phyloP scores from a whole-genome alignment of 2,113 vertebrate genomes.

The Cathartes aura region DNA sequence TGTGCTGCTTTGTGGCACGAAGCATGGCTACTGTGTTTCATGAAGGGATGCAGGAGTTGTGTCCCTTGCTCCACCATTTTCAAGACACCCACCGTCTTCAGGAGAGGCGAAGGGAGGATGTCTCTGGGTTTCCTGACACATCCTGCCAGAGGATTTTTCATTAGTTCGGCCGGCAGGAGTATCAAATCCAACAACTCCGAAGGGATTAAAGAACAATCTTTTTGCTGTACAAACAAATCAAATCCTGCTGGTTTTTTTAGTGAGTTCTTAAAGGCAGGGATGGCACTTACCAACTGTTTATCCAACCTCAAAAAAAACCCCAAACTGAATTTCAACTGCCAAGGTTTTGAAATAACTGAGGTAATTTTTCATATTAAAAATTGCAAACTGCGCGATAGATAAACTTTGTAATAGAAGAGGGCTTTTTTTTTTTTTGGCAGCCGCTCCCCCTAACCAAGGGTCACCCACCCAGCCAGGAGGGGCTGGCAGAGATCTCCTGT shows the following conservation, averaged over 20 bases:
- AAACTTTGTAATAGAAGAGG: neutral
- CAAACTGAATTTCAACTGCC: neutral
- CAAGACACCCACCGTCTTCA: neutral
- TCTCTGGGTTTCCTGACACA: neutral
- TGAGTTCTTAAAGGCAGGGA: conserved; percentile 13
- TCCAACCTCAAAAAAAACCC: neutral
- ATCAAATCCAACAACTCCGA: conserved; percentile 28
- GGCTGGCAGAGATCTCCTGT: neutral
- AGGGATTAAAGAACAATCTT: conserved; percentile 51
- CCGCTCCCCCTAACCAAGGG: neutral
- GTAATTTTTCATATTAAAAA: neutral
- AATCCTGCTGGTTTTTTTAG: conserved; percentile 5
- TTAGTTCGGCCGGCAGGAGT: conserved; percentile 27
- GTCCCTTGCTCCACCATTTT: neutral
- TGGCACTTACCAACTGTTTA: conserved; percentile 26
- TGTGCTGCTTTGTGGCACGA: neutral
- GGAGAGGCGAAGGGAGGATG: neutral
- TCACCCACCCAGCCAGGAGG: neutral
- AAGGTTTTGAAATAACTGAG: neutral
- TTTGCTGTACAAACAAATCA: neutral
- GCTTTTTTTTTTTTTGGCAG: neutral
- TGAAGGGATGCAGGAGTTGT: neutral
- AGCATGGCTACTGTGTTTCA: neutral
- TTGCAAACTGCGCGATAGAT: neutral
- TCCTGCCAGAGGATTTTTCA: conserved; percentile 41